These are phyloP conservation scores for Rhabdomys pumilio DNA, from an alignment of 2,797 vertebrate species.

Conservation along the genomic window DNA sequence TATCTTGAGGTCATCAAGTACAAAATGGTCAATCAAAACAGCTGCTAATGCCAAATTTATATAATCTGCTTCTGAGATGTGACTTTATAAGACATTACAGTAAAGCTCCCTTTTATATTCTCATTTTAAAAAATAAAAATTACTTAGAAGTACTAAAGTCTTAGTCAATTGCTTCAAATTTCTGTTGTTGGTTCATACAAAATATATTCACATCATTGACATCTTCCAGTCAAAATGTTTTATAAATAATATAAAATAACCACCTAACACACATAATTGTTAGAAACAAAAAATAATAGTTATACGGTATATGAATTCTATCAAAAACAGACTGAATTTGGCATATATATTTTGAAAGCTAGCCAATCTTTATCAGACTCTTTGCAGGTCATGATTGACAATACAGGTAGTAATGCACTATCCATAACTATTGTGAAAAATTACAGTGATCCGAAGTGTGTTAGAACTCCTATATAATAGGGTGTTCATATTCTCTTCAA, in stretches of 20 bases:
- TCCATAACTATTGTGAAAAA: not conserved
- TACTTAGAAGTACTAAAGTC: not conserved
- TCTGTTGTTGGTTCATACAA: not conserved
- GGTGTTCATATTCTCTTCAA: no score
- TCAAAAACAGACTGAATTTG: not conserved
- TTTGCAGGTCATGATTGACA: not conserved
- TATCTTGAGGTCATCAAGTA: not conserved
- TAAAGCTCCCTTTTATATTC: not conserved
- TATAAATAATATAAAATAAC: not conserved
- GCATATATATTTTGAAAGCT: no score
- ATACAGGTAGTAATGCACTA: not conserved
- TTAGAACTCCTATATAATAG: not conserved
- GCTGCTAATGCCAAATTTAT: not conserved
- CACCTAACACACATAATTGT: not conserved
- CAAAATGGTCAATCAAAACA: not conserved
- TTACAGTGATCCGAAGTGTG: not conserved
- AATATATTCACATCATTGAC: not conserved
- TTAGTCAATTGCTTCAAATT: not conserved
- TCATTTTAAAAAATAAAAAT: not conserved
- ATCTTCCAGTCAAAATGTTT: not conserved
- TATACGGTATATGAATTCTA: not conserved
- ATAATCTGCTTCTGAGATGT: not conserved
- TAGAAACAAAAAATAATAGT: not conserved
- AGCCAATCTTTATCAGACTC: not conserved
- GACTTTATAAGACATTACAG: not conserved